Base-by-base conservation (phyloP, 1,140 invertebrate genomes). In the Latrodectus geometricus region DNA sequence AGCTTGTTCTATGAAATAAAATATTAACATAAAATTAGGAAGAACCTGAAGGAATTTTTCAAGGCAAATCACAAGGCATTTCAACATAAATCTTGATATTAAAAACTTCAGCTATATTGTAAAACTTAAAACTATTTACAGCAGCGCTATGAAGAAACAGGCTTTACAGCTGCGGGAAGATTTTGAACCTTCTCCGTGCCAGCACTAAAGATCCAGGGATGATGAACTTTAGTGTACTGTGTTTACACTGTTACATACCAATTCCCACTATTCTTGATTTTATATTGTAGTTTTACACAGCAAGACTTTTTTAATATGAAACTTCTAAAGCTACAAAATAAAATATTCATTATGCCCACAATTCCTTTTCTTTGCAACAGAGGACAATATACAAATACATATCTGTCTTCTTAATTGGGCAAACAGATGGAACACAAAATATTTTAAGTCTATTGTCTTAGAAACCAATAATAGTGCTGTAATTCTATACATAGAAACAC, bases 251-350 rank as follows among this genome's bases (percentile, higher is more conserved):
- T 86, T 52, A 78, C 75, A 74, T 66, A 87, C 85, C 77, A 87
- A 87, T 87, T 75, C 85, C 85, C 83, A 77, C 61, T 69, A 86
- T 86, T 86, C 83, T 87, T 87, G 85, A 76, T 87, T 87, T 87
- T 69, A 79, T 87, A 79, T 54, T 87, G 85, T 86, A 14, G 11
- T 82, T 86, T 86, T 86, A 86, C 68, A 35, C 35, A 86, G 66
- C 84, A 87, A 80, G 74, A 74, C 69, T 66, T 78, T 78, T 86
- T 87, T 80, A 87, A 87, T 79, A 79, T 69, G 80, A 87, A 87
- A 87, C 35, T 65, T 79, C 85, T 87, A 87, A 61, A 86, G 52
- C 85, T 87, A 87, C 85, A 87, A 87, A 87, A 87, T 80, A 79
- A 80, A 87, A 49, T 54, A 48, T 84, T 72, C 66, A 77, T 70